A percentile compares a stretch with the other conserved stretches of the same genome.
phyloP scores from a whole-genome alignment of 2,113 vertebrate species.

The Urocynchramus pylzowi region DNA sequence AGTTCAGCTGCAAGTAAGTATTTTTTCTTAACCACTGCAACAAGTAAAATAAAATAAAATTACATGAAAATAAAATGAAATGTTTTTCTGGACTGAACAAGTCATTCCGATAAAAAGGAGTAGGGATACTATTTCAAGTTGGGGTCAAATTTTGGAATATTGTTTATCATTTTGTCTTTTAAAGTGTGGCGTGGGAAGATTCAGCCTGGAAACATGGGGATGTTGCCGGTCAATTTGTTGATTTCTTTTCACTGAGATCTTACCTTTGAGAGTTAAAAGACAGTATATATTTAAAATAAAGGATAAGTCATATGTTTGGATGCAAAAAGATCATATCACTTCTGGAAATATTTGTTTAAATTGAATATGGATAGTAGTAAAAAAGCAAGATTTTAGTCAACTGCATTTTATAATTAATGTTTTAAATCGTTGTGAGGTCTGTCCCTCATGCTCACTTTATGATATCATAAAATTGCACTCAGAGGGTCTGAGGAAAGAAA shows the following conservation, averaged over 20 bases:
- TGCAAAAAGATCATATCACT: neutral
- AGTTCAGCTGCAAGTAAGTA: slow-evolving; percentile 89
- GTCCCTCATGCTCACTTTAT: neutral
- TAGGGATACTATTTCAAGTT: neutral
- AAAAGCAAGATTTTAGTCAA: neutral
- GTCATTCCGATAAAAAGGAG: neutral
- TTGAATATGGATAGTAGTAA: neutral
- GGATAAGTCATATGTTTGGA: neutral
- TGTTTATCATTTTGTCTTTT: neutral
- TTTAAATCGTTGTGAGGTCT: neutral
- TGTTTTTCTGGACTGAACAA: neutral
- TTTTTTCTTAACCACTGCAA: neutral
- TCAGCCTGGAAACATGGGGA: neutral
- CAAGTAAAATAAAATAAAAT: neutral
- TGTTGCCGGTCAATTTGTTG: neutral
- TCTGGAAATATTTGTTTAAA: neutral
- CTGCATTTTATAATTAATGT: neutral
- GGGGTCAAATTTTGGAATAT: neutral
- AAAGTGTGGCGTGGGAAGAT: neutral
- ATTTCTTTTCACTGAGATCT: neutral
- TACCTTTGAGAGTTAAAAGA: neutral
- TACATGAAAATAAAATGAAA: neutral
- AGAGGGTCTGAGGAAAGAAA: neutral
- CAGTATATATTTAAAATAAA: neutral
- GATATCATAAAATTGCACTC: neutral